Evolutionary conservation across 2,888 invertebrate species (phyloP).

Genomic region (Rotaria magnacalcarata): DNA sequence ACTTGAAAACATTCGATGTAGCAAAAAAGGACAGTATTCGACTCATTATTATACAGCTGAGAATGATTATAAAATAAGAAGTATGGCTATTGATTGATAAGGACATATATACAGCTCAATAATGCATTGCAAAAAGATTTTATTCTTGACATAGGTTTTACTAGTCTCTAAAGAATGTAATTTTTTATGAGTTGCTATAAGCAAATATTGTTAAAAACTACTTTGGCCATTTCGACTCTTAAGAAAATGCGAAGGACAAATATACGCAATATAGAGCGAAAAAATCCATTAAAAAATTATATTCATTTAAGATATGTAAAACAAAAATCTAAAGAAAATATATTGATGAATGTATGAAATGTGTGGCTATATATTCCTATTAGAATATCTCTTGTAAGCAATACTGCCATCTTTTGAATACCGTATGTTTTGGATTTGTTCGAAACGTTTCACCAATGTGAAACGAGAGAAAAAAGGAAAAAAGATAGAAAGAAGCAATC

Average conservation of each 20-base stretch:
- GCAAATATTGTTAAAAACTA: too few relatives aligned
- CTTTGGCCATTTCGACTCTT: too few relatives aligned
- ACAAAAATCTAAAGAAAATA: too few relatives aligned
- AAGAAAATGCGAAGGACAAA: too few relatives aligned
- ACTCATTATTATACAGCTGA: not conserved
- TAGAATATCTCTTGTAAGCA: not conserved
- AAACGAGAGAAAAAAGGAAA: not conserved
- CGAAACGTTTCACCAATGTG: not conserved
- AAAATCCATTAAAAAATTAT: too few relatives aligned
- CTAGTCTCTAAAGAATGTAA: not conserved
- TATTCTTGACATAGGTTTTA: not conserved
- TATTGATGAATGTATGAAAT: too few relatives aligned
- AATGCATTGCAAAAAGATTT: not conserved
- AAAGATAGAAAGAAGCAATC: not conserved
- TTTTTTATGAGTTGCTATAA: not conserved
- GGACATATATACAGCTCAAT: not conserved
- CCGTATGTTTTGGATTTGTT: not conserved
- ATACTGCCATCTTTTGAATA: not conserved
- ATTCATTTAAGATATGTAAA: too few relatives aligned
- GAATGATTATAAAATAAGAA: not conserved
- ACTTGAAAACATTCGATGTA: not conserved
- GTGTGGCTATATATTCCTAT: too few relatives aligned
- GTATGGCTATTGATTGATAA: not conserved
- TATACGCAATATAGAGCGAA: too few relatives aligned
- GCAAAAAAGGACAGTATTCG: not conserved